Evolutionary conservation across 2,113 vertebrate species (phyloP), one percentile per base, ranked within the genome.

Genomic region (Protobothrops mucrosquamatus): DNA sequence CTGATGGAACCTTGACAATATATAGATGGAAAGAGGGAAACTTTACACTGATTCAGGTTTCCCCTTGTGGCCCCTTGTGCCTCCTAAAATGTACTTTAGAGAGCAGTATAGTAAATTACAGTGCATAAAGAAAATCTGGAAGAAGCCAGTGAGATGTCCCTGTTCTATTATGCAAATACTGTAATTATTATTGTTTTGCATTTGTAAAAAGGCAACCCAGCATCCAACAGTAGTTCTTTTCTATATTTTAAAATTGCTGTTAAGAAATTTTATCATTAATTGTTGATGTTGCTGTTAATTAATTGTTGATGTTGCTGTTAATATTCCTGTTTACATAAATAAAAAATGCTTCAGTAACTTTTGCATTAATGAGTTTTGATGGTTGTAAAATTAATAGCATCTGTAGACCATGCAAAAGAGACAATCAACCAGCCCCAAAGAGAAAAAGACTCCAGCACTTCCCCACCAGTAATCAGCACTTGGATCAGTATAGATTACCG

Each of bases 341-440:
- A 85, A 95, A 96, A 96, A 94, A 96, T 52, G 0, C 18, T 92
- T 81, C 85, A 26, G 46, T 87, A 92, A 94, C n/a, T 29, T 6
- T 64, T 11, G 0, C 26, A 46, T 52, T 55, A 52, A 48, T 52
- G 85, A 29, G 22, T 52, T 6, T 34, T 85, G 43, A 24, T 57
- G 26, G 18, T 93, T 43, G 26, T 9, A 10, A 61, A 93, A 74
- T 51, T 51, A 51, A 51, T 51, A 51, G 48, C 8, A 51, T 51
- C 48, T 51, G 7, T 51, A 51, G 48, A 51, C 48, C 8, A 51
- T 51, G 48, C 48, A 51, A 51, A 51, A 51, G 48, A 51, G 48
- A 51, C 48, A 51, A 51, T 51, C 48, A 9, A 51, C 48, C 48
- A 51, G 48, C 48, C 48, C 48, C 48, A 51, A 51, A 51, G 48